Base-by-base conservation (phyloP, 2,113 vertebrate genomes). In the Aphelocoma coerulescens region DNA sequence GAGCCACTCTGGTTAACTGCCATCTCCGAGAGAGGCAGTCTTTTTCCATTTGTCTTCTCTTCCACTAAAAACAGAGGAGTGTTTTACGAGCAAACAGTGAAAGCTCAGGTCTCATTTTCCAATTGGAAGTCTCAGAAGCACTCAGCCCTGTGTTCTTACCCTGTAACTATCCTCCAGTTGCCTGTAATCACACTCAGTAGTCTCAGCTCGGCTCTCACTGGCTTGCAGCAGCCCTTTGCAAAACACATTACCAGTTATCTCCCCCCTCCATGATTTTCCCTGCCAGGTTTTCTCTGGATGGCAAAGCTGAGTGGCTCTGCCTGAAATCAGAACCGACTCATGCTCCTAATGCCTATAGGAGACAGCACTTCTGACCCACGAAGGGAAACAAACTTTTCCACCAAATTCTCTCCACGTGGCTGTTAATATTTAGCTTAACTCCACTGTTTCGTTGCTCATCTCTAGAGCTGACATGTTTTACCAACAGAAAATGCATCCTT, bases 41-140 rank as follows among this genome's bases (percentile, higher is more conserved):
- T 39, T 77, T 67, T 69, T 80, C 69, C 65, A 59, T 91, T 77
- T 84, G 52, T 72, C 63, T 88, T 19, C 55, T 76, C 66, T 88
- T 68, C 52, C 57, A 37, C 79, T 83, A 71, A 85, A 95, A 92
- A 44, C 43, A 68, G 51, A 76, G 52, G 39, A 85, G 39, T 12
- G 12, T 81, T 96, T 93, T 65, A 94, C 0, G 2, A 94, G 41
- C 35, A 81, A 90, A 77, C 7, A 4, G 33, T 78, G 88, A 92
- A 90, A 93, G 20, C 85, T 90, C 79, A 81, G 61, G 14, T 57
- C 57, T 92, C 69, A 87, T 95, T 96, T 90, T 92, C 76, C 88
- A 86, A 51, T 90, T 58, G 68, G 61, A 88, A 69, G 79, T 17
- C 91, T 85, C 77, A 21, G 72, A 84, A 78, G 76, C 43, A 51